These are phyloP conservation scores for Calliopsis andreniformis DNA, from an alignment of 1,140 invertebrate genomes.

Conservation along the genomic window DNA sequence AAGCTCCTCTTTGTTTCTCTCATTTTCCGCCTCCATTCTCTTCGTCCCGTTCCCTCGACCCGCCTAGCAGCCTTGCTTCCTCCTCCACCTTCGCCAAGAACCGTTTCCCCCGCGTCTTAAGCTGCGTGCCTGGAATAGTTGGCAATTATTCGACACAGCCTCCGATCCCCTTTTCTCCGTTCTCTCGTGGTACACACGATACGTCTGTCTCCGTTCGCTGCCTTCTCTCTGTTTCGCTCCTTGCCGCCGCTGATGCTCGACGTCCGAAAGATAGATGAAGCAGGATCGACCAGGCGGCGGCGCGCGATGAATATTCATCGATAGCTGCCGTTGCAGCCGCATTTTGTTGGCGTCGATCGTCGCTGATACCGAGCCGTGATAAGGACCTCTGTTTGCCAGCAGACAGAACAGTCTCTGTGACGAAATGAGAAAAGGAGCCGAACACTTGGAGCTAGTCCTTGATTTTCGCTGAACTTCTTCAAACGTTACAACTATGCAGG, in stretches of 20 bases:
- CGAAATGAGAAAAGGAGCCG: background rate
- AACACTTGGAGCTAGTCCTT: background rate
- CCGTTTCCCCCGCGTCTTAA: slow-evolving; percentile 51
- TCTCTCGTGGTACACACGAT: background rate
- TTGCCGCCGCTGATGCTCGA: slow-evolving; percentile 12
- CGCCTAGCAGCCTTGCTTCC: slow-evolving; percentile 44
- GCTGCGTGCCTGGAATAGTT: slow-evolving; percentile 72
- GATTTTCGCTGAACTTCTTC: background rate
- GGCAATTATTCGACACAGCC: slow-evolving; percentile 70
- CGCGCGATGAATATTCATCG: slow-evolving; percentile 49
- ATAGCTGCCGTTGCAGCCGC: background rate
- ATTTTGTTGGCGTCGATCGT: slow-evolving; percentile 4
- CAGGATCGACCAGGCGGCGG: slow-evolving; percentile 11
- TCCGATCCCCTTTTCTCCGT: slow-evolving; percentile 37
- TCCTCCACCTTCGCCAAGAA: slow-evolving; percentile 30
- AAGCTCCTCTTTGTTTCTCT: slow-evolving; percentile 59
- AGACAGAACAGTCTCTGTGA: background rate
- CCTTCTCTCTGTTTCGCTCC: background rate
- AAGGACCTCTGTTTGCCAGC: slow-evolving; percentile 4
- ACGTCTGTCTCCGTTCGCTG: slow-evolving; percentile 24
- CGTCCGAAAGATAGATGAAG: slow-evolving; percentile 26
- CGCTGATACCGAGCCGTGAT: slow-evolving; percentile 15
- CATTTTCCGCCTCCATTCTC: slow-evolving; percentile 56
- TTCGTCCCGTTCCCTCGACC: slow-evolving; percentile 39
- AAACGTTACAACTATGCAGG: background rate